phyloP scores from a whole-genome alignment of 2,113 vertebrate species.

The Amia ocellicauda region DNA sequence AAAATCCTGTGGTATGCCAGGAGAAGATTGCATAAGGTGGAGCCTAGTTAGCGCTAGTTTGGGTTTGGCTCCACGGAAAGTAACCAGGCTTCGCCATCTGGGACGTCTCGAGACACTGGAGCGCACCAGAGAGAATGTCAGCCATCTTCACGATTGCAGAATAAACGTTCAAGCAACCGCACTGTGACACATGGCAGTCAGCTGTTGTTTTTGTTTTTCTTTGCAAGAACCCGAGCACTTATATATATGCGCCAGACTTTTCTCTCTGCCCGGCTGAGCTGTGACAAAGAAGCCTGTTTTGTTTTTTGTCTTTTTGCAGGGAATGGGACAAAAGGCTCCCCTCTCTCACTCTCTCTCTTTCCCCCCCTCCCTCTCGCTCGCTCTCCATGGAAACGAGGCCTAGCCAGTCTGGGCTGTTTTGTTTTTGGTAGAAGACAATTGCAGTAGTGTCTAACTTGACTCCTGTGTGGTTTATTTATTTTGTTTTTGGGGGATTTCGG shows the following conservation, averaged over 20 bases:
- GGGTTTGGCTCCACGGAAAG: too few species aligned
- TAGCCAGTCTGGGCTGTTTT: slow-evolving; percentile 38
- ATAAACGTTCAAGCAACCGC: background rate
- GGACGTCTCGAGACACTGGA: too few species aligned
- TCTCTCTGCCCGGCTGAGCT: slow-evolving; percentile 20
- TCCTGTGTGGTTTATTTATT: background rate
- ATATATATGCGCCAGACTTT: background rate
- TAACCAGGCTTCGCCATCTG: too few species aligned
- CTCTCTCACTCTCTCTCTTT: slow-evolving; percentile 31
- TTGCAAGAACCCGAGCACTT: background rate
- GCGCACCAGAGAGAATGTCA: too few species aligned
- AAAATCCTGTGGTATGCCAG: too few species aligned
- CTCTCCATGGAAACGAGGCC: slow-evolving; percentile 53
- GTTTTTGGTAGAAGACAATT: slow-evolving; percentile 36
- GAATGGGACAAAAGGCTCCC: slow-evolving; percentile 34
- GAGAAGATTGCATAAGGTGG: too few species aligned
- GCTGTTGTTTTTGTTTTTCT: slow-evolving; percentile 11
- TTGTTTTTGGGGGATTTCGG: too few species aligned
- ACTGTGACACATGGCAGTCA: slow-evolving; percentile 2
- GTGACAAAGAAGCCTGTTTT: slow-evolving; percentile 10
- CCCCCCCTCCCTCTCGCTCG: slow-evolving; percentile 19
- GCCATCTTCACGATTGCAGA: too few species aligned
- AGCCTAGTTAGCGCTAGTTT: too few species aligned
- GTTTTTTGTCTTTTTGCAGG: too few species aligned
- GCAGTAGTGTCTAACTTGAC: slow-evolving; percentile 37